These are phyloP conservation scores for Temnothorax longispinosus DNA, from an alignment of 1,140 invertebrate genomes.

Conservation along the genomic window DNA sequence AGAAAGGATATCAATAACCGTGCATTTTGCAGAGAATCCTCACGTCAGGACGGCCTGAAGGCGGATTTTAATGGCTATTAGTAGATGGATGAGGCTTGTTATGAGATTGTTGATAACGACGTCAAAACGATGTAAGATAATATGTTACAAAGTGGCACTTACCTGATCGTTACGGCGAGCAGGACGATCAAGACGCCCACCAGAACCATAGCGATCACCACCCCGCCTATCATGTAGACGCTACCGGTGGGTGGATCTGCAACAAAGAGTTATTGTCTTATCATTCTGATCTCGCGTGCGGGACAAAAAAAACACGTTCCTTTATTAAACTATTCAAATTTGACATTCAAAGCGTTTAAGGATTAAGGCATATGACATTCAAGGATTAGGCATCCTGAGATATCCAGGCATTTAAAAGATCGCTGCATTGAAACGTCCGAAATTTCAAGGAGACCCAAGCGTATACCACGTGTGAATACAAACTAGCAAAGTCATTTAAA, in stretches of 20 bases:
- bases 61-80: background rate
- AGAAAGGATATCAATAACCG: background rate
- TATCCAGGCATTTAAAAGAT: background rate
- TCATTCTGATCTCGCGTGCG: background rate
- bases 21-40: background rate
- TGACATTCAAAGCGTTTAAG: too few species aligned
- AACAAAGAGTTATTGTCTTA: slow-evolving; percentile 79
- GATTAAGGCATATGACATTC: background rate
- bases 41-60: background rate
- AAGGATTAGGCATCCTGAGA: background rate
- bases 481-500: background rate
- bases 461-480: background rate
- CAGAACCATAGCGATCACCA: slow-evolving; percentile 92
- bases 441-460: background rate
- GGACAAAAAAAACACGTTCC: background rate
- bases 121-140: background rate
- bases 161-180: slow-evolving; percentile 92
- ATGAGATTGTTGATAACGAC: background rate
- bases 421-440: background rate
- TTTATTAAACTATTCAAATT: background rate
- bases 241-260: slow-evolving; percentile 92
- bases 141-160: slow-evolving; percentile 72
- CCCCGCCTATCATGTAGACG: slow-evolving; percentile 92
- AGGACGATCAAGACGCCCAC: slow-evolving; percentile 92
- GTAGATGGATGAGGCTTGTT: background rate